A percentile compares a stretch with the other conserved stretches of the same genome.
phyloP scores from a whole-genome alignment of 2,888 invertebrate species.

The Hedychridium roseum region DNA sequence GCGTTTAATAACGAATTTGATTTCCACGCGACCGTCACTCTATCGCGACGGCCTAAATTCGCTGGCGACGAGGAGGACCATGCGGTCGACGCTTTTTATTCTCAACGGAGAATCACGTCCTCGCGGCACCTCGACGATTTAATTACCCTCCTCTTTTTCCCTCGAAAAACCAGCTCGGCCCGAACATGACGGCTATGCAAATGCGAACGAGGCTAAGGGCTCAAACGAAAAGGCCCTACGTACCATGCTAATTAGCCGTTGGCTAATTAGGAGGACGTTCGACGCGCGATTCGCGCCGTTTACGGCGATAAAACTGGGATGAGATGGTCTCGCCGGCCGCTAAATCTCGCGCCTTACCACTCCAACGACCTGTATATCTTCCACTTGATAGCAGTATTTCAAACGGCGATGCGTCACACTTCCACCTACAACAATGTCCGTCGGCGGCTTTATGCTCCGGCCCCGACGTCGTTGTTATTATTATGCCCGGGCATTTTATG shows the following conservation, averaged over 20 bases:
- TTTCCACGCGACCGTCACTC: slow-evolving; percentile 30
- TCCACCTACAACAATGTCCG: slow-evolving; percentile 47
- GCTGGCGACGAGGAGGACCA: too few species aligned
- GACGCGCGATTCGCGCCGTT: slow-evolving; percentile 21
- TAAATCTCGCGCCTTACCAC: slow-evolving; percentile 28
- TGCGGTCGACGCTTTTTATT: too few species aligned
- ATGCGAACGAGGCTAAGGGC: too few species aligned
- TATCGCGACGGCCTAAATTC: too few species aligned
- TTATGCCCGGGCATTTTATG: slow-evolving; percentile 44
- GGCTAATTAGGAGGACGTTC: slow-evolving; percentile 27
- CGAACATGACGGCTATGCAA: too few species aligned
- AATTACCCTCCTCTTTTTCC: too few species aligned
- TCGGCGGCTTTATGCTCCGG: slow-evolving; percentile 26
- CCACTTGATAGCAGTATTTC: slow-evolving; percentile 36
- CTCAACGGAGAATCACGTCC: too few species aligned
- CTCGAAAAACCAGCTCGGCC: too few species aligned
- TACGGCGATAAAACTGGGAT: slow-evolving; percentile 31
- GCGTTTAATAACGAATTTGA: slow-evolving; percentile 39
- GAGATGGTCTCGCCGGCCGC: slow-evolving; percentile 25
- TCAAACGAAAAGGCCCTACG: too few species aligned
- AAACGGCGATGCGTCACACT: slow-evolving; percentile 43
- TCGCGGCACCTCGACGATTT: too few species aligned
- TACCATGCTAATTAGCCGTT: slow-evolving; percentile 24
- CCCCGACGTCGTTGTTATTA: slow-evolving; percentile 37
- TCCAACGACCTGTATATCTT: background rate